Conservation (phyloP, 1,140 invertebrate genomes). For the Drosophila setifemur region DNA sequence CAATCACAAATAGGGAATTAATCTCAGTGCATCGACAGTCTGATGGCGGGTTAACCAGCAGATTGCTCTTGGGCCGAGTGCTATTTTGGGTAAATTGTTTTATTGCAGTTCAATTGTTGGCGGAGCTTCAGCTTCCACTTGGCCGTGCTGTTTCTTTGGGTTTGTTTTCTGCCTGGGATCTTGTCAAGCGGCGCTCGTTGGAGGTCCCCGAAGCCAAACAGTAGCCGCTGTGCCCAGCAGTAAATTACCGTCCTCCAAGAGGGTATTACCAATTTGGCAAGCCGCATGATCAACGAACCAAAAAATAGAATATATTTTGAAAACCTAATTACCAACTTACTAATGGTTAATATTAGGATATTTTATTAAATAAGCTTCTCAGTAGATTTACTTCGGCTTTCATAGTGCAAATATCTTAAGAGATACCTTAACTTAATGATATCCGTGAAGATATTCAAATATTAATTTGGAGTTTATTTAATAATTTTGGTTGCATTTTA, state of each 20-base stretch:
- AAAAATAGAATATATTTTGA: background rate
- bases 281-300: background rate
- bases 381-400: no score
- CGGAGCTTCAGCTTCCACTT: constrained; percentile 31
- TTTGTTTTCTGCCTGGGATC: constrained; percentile 53
- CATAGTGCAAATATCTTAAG: no score
- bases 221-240: constrained; percentile 50
- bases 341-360: no score
- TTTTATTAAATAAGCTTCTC: no score
- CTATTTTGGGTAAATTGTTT: constrained; percentile 81
- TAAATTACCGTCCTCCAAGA: constrained; percentile 29
- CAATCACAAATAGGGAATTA: no score
- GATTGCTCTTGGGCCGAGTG: constrained; percentile 64
- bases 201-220: constrained; percentile 58
- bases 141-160: constrained; percentile 25
- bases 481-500: no score
- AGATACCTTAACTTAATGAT: no score
- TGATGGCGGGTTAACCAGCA: constrained; percentile 41
- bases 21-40: constrained; percentile 2
- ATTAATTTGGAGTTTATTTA: no score
- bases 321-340: no score
- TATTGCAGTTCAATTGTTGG: constrained; percentile 80
- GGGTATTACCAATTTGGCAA: constrained; percentile 24
- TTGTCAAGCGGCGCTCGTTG: constrained; percentile 67
- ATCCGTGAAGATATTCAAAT: no score